These are phyloP conservation scores for Smithornis capensis DNA, from an alignment of 2,113 vertebrate species.

Conservation along the genomic window DNA sequence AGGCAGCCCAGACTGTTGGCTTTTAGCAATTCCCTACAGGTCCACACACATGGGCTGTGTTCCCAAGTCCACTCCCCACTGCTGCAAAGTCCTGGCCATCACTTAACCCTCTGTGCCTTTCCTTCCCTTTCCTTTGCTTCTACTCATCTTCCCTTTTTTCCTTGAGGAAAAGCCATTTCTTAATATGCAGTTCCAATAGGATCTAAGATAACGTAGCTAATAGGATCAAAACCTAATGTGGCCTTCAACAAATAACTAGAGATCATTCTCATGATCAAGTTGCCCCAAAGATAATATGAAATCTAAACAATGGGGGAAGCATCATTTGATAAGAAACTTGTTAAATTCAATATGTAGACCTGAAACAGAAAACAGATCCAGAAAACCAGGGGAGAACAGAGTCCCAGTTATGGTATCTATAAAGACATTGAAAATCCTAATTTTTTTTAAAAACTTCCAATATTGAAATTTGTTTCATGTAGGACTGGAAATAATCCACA, in stretches of 20 bases:
- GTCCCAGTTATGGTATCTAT: not conserved
- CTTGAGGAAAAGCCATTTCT: not conserved
- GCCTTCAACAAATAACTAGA: not conserved
- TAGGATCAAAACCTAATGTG: not conserved
- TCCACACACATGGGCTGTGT: fast-evolving
- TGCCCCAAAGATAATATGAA: not conserved
- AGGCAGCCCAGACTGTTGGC: fast-evolving
- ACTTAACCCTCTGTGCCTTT: not conserved
- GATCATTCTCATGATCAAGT: not conserved
- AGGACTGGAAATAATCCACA: not conserved
- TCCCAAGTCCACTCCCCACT: not conserved
- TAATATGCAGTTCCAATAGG: not conserved
- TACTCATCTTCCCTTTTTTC: not conserved
- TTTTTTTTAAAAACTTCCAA: not conserved
- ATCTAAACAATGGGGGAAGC: not conserved
- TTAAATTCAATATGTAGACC: not conserved
- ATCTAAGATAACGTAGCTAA: not conserved
- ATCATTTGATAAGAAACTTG: not conserved
- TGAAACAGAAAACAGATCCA: not conserved
- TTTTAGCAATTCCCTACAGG: not conserved
- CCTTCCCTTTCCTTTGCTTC: not conserved
- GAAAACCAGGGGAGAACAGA: not conserved
- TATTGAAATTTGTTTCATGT: not conserved
- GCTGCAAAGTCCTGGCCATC: fast-evolving
- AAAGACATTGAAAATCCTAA: not conserved